Evolutionary conservation across 2,888 invertebrate genomes (phyloP), one percentile per base, ranked within the genome.

Genomic region (Phalera bucephala): DNA sequence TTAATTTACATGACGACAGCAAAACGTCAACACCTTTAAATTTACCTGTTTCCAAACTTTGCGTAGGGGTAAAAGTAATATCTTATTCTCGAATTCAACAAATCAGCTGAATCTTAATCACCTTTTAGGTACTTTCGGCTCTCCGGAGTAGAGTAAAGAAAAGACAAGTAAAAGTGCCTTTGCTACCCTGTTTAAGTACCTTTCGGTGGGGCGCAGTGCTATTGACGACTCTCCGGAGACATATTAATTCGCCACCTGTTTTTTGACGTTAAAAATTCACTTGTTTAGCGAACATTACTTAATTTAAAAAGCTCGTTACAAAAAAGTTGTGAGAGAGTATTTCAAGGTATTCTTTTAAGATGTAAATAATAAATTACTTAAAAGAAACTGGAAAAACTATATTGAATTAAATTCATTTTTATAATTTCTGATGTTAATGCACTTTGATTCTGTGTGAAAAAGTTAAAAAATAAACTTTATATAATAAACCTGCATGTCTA

Each of bases 91-190:
- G 57, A 71, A 61, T 71, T 67, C 47, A 58, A 63, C 61, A 65
- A 69, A 72, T 72, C 72, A 62, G 58, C 50, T 64, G 64, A 66
- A 73, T 73, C 68, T 67, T 72, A 73, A 72, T 72, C 68, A 66
- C 71, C 64, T 64, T 62, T 64, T 51, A 55, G 58, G 50, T 60
- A 66, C 62, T 65, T 57, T 60, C 54, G 49, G 45, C 58, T 54
- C 58, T 57, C 42, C 37, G 49, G 52, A 51, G 52, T 47, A 57
- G 61, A 67, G 61, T 59, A 61, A 64, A 65, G 61, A 53, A 62
- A 50, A 59, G 67, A 64, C 64, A 67, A 63, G 63, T 64, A 62
- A 59, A 64, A 45, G 53, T 57, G 46, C 31, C 45, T 57, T 53
- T 50, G 52, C 58, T 55, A 44, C 53, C 47, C 38, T 49, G 41